A percentile compares a stretch with the other conserved stretches of the same genome.
These are phyloP conservation scores for Gandaritis pyraliata DNA, from an alignment of 2,888 invertebrate genomes.

Conservation along the genomic window DNA sequence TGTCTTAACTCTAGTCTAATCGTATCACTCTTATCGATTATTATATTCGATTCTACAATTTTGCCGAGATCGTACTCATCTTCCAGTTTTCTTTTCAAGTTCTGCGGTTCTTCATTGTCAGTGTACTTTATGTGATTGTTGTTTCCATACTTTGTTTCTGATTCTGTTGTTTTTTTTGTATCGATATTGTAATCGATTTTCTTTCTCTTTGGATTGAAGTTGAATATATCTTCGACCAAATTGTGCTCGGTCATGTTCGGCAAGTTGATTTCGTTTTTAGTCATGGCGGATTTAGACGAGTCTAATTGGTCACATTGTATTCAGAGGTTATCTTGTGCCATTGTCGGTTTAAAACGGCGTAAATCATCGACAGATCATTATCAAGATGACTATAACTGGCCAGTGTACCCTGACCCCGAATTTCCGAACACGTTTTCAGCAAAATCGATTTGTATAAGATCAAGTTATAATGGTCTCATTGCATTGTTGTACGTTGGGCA, in stretches of 20 bases:
- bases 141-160: slow-evolving; percentile 48
- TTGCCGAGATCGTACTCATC: slow-evolving; percentile 59
- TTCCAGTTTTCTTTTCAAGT: slow-evolving; percentile 60
- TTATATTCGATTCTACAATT: slow-evolving; percentile 66
- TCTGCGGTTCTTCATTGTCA: slow-evolving; percentile 46
- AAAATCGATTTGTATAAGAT: slow-evolving; percentile 60
- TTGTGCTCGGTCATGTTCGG: slow-evolving; percentile 67
- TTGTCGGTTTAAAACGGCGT: slow-evolving; percentile 80
- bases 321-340: slow-evolving; percentile 69
- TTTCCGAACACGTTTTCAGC: slow-evolving; percentile 44
- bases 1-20: slow-evolving; percentile 66
- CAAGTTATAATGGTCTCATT: slow-evolving; percentile 56
- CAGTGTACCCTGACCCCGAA: slow-evolving; percentile 56
- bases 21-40: slow-evolving; percentile 66
- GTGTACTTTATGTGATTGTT: slow-evolving; percentile 60
- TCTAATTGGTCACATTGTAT: slow-evolving; percentile 81
- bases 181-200: slow-evolving; percentile 56
- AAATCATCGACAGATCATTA: slow-evolving; percentile 82
- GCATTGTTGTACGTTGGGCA: slow-evolving; percentile 76
- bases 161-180: slow-evolving; percentile 39
- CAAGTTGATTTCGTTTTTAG: slow-evolving; percentile 70
- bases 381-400: slow-evolving; percentile 71
- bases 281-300: slow-evolving; percentile 58
- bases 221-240: slow-evolving; percentile 70
- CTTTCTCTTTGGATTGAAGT: slow-evolving; percentile 61